Percentiles rank a stretch among this genome's conserved stretches.
Evolutionary conservation across 2,888 invertebrate genomes (phyloP).

Genomic region (Sepioteuthis lessoniana): DNA sequence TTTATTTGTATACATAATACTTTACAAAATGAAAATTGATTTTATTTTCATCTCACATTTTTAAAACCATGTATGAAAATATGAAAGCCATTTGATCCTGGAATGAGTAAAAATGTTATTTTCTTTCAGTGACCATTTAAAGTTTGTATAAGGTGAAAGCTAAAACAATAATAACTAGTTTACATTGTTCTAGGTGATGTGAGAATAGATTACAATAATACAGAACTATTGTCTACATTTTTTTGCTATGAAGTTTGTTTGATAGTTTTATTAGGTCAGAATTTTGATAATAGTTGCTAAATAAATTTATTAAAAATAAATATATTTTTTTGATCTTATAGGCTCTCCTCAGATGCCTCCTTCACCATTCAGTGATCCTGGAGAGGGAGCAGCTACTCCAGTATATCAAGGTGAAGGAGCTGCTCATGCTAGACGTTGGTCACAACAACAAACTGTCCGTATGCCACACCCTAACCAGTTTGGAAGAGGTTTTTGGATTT

Average conservation of each 20-base stretch:
- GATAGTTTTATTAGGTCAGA: background rate
- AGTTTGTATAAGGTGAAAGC: background rate
- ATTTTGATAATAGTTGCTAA: background rate
- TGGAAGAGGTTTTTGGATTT: slow-evolving; percentile 51
- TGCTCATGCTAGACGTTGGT: slow-evolving; percentile 70
- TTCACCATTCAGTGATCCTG: slow-evolving; percentile 51
- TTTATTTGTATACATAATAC: too few relatives aligned
- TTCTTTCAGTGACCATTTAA: background rate
- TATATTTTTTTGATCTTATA: background rate
- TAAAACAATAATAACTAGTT: background rate
- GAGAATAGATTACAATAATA: background rate
- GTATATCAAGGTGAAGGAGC: slow-evolving; percentile 2
- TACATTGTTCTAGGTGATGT: background rate
- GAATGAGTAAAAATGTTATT: background rate
- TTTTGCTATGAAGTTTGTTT: background rate
- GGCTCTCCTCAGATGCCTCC: slow-evolving; percentile 46
- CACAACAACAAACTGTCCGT: slow-evolving; percentile 71
- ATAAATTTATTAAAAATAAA: background rate
- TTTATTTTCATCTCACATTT: too few relatives aligned
- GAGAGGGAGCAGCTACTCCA: slow-evolving; percentile 39
- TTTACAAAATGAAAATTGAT: too few relatives aligned
- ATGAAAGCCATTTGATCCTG: background rate
- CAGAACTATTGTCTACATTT: too few relatives aligned
- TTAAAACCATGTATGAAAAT: too few relatives aligned
- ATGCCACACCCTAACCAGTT: slow-evolving; percentile 64